phyloP scores from a whole-genome alignment of 2,888 invertebrate genomes.

The Asteroscopus sphinx region DNA sequence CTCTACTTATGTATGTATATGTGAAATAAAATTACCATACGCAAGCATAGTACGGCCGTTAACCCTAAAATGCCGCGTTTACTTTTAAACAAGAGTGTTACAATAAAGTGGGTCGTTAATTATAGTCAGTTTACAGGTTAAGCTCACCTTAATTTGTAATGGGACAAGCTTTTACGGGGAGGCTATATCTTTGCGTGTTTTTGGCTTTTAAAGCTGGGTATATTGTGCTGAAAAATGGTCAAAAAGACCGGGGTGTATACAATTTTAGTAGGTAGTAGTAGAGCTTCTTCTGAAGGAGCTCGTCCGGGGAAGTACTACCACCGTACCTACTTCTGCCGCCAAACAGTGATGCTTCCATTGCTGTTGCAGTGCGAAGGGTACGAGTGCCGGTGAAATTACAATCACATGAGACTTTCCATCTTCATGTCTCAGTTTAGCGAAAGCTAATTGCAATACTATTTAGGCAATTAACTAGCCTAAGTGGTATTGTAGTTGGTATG shows the following conservation, averaged over 20 bases:
- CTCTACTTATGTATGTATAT: slow-evolving; percentile 17
- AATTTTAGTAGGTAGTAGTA: no score
- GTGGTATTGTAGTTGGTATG: no score
- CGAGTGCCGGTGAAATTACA: no score
- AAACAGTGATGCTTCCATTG: no score
- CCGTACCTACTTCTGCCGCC: no score
- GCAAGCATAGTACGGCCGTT: slow-evolving; percentile 36
- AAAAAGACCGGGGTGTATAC: neutral
- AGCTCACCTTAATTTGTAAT: slow-evolving; percentile 54
- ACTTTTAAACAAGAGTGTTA: slow-evolving; percentile 58
- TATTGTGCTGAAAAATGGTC: slow-evolving; percentile 1
- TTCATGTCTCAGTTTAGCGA: no score
- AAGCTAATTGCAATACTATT: no score
- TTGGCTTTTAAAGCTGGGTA: slow-evolving; percentile 12
- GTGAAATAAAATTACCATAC: slow-evolving; percentile 46
- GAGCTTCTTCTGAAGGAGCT: no score
- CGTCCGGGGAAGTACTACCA: no score
- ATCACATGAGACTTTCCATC: no score
- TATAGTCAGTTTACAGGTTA: slow-evolving; percentile 56
- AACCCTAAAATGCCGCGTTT: slow-evolving; percentile 55
- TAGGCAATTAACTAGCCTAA: no score
- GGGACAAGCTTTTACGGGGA: slow-evolving; percentile 38
- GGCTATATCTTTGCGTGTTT: slow-evolving; percentile 27
- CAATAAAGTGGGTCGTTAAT: slow-evolving; percentile 57
- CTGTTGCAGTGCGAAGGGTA: no score